Conservation (phyloP, 2,113 vertebrate species). For the Malurus cyaneus region DNA sequence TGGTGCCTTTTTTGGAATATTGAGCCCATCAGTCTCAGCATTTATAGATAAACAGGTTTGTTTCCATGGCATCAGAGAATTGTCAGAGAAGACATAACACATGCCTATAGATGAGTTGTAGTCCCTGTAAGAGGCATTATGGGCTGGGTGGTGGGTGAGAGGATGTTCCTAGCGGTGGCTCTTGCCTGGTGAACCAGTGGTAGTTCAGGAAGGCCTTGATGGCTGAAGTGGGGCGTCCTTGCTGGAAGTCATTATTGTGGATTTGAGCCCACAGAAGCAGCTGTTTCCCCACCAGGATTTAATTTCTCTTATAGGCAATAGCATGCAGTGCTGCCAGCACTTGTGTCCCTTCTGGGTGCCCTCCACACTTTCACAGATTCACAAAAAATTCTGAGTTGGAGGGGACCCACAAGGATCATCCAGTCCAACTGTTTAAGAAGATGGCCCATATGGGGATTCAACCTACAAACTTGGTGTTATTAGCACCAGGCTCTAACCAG, state of each 20-base stretch:
- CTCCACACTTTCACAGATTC: not conserved
- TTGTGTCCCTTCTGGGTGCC: not conserved
- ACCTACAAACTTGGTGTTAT: not conserved
- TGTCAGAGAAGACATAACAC: rapidly evolving
- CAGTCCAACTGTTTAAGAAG: not conserved
- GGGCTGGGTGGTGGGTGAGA: not conserved
- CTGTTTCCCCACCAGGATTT: not conserved
- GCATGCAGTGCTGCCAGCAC: not conserved
- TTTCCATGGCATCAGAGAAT: not conserved
- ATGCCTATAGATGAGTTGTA: not conserved
- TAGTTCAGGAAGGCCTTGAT: not conserved
- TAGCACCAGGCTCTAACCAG: not conserved
- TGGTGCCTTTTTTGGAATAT: slow-evolving; percentile 2
- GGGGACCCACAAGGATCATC: not conserved
- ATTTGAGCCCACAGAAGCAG: not conserved
- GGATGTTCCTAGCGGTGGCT: not conserved
- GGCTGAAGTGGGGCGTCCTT: not conserved
- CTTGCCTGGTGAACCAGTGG: not conserved
- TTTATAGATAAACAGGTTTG: slow-evolving; percentile 22
- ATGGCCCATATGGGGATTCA: not conserved
- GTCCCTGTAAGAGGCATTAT: rapidly evolving
- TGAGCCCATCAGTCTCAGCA: slow-evolving; percentile 1
- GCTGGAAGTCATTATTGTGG: not conserved
- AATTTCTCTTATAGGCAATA: not conserved
- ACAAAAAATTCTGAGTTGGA: not conserved